These are phyloP conservation scores for Gallinago jamesoni DNA, from an alignment of 2,113 vertebrate genomes.

Conservation along the genomic window DNA sequence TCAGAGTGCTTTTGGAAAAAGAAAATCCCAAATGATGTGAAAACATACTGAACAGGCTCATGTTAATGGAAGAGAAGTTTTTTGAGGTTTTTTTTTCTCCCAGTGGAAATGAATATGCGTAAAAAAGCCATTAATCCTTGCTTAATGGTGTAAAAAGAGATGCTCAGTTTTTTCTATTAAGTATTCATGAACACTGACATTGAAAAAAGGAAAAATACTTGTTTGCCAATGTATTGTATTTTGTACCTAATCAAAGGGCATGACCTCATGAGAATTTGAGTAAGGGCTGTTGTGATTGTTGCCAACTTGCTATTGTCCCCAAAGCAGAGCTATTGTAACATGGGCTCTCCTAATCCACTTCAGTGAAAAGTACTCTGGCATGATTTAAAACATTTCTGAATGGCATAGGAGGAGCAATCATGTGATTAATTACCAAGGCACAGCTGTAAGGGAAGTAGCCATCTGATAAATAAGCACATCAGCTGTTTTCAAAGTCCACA, in stretches of 20 bases:
- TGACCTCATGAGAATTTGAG: not conserved
- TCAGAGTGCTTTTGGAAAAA: not conserved
- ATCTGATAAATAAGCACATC: not conserved
- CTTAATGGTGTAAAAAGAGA: conserved; percentile 31
- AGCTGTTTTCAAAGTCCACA: not conserved
- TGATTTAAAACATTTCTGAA: not conserved
- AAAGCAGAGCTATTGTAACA: not conserved
- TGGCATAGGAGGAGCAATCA: not conserved
- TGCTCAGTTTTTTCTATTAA: not conserved
- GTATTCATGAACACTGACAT: not conserved
- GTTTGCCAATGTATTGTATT: not conserved
- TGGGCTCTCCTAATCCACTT: not conserved
- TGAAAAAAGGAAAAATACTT: not conserved
- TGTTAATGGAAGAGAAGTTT: not conserved
- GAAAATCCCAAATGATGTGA: not conserved
- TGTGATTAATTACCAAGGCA: not conserved
- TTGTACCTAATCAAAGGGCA: not conserved
- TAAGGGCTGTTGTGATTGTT: fast-evolving
- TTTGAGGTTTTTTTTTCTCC: not conserved
- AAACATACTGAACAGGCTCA: not conserved
- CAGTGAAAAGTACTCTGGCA: not conserved
- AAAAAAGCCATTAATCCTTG: not conserved
- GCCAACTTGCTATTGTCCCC: not conserved
- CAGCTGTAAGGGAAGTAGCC: not conserved
- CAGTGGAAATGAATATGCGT: not conserved